Conservation (phyloP, 2,113 vertebrate genomes). For the Melanostigma gelatinosum region DNA sequence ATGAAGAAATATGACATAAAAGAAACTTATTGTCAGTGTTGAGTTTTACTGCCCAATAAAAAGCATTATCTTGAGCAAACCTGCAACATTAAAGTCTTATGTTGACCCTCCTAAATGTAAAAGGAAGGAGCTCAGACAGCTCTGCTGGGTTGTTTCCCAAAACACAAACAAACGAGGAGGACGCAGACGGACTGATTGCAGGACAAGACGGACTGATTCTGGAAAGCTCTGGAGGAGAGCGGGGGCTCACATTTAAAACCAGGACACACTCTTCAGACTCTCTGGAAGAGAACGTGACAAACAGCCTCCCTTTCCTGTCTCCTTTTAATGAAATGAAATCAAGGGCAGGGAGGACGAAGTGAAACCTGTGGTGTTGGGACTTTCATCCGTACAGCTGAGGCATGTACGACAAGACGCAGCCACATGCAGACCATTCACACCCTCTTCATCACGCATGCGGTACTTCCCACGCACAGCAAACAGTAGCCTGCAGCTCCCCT, state of each 20-base stretch:
- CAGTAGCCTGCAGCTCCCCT: neutral
- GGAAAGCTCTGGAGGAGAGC: constrained; percentile 10
- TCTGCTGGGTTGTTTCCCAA: constrained; percentile 13
- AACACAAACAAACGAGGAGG: constrained; percentile 24
- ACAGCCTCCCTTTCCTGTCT: constrained; percentile 7
- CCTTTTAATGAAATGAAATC: constrained; percentile 4
- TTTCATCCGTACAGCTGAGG: constrained; percentile 3
- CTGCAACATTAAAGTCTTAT: neutral
- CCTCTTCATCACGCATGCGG: neutral
- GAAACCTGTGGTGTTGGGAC: neutral
- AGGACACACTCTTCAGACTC: constrained; percentile 31
- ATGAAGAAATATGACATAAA: too few relatives aligned
- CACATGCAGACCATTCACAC: neutral
- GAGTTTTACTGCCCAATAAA: neutral
- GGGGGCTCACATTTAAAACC: constrained; percentile 34
- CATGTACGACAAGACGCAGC: neutral
- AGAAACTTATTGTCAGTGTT: neutral
- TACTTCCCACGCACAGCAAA: neutral
- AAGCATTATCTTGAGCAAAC: neutral
- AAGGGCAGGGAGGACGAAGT: neutral
- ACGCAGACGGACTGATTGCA: constrained; percentile 41
- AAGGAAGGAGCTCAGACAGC: constrained; percentile 17
- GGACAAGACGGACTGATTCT: constrained; percentile 37
- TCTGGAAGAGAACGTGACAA: constrained; percentile 16
- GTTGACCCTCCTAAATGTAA: neutral